phyloP scores from a whole-genome alignment of 2,888 invertebrate species.

The Halictus quadricinctus region DNA sequence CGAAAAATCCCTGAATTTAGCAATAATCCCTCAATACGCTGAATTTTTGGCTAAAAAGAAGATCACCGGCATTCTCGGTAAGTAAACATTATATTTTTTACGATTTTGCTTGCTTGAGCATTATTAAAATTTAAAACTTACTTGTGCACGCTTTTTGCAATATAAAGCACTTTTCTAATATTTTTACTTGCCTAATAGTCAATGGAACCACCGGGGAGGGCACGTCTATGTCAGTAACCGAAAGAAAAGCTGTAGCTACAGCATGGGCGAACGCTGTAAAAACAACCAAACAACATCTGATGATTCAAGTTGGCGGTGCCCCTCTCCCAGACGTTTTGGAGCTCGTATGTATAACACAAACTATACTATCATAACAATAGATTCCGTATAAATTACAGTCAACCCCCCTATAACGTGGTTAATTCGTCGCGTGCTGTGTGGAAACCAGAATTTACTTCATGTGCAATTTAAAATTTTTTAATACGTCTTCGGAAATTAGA shows the following conservation, averaged over 20 bases:
- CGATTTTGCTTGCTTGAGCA: neutral
- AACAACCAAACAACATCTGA: constrained; percentile 85
- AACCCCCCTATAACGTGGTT: too few species aligned
- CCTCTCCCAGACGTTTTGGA: constrained; percentile 87
- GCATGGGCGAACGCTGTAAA: constrained; percentile 86
- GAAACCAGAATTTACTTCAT: too few species aligned
- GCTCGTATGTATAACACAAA: constrained; percentile 83
- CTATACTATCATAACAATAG: too few species aligned
- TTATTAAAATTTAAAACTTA: neutral
- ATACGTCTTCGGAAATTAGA: neutral
- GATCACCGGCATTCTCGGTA: constrained; percentile 88
- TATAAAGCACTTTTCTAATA: too few species aligned
- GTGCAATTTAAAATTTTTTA: too few species aligned
- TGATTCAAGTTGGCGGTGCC: constrained; percentile 90
- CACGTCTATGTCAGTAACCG: constrained; percentile 86
- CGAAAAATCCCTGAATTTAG: constrained; percentile 72
- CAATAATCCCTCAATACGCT: constrained; percentile 86
- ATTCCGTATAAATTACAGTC: too few species aligned
- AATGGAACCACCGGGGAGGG: constrained; percentile 93
- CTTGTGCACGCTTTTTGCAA: too few species aligned
- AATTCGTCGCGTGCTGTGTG: too few species aligned
- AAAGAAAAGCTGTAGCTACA: constrained; percentile 87
- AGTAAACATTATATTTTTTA: constrained; percentile 6
- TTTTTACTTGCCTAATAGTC: constrained; percentile 82
- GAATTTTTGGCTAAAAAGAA: constrained; percentile 85